phyloP scores from a whole-genome alignment of 2,113 vertebrate species.

The Ceratotherium simum region DNA sequence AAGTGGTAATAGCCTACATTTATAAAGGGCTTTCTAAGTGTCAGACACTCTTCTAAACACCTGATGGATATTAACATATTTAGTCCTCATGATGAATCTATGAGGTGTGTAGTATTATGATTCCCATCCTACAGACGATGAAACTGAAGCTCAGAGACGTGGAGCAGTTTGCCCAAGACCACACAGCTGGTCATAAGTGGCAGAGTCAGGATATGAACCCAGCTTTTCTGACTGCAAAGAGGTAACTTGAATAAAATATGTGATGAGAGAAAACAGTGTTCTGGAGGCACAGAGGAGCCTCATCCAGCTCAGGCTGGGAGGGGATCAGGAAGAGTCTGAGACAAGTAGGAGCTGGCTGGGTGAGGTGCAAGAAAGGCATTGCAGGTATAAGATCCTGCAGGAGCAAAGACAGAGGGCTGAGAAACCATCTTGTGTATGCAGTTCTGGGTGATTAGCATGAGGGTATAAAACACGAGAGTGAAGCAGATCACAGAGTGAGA shows the following conservation, averaged over 20 bases:
- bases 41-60: background rate
- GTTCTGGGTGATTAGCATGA: background rate
- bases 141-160: background rate
- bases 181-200: background rate
- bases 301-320: too few species aligned
- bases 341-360: background rate
- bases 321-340: background rate
- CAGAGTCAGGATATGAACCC: background rate
- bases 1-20: background rate
- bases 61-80: rapidly evolving
- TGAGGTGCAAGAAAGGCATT: rapidly evolving
- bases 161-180: background rate
- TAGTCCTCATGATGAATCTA: rapidly evolving
- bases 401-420: background rate
- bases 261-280: background rate
- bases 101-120: rapidly evolving
- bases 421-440: rapidly evolving
- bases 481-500: background rate
- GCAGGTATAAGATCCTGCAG: background rate
- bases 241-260: background rate
- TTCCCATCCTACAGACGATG: background rate
- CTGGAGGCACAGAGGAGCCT: too few species aligned
- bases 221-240: background rate
- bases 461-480: background rate
- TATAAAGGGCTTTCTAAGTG: background rate